Percentiles rank a stretch among this genome's conserved stretches.
Conservation (phyloP, 2,113 vertebrate genomes). For the Gnathonemus longibarbis region DNA sequence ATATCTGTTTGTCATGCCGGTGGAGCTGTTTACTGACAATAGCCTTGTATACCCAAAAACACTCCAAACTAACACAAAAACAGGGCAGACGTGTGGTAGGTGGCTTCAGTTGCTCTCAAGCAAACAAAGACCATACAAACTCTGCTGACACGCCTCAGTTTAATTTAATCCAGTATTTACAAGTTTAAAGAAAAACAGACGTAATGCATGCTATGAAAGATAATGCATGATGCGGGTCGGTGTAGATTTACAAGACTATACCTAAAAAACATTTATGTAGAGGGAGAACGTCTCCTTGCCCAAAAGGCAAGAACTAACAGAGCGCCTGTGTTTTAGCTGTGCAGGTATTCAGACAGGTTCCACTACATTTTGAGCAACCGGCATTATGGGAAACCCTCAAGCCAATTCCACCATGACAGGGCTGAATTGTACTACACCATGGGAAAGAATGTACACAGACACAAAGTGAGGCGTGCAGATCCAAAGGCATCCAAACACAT, state of each 20-base stretch:
- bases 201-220: background rate
- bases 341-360: constrained; percentile 36
- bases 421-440: constrained; percentile 31
- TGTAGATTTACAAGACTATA: background rate
- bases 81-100: background rate
- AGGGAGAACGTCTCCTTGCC: background rate
- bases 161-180: background rate
- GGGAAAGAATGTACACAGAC: constrained; percentile 34
- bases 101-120: background rate
- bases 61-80: background rate
- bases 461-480: background rate
- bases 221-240: background rate
- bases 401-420: constrained; percentile 13
- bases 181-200: background rate
- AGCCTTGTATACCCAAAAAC: background rate
- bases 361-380: constrained; percentile 25
- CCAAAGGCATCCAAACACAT: constrained; percentile 17
- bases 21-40: background rate
- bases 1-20: background rate
- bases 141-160: background rate
- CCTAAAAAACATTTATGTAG: background rate
- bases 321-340: constrained; percentile 20
- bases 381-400: constrained; percentile 25
- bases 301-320: constrained; percentile 20
- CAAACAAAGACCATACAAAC: background rate